These are phyloP conservation scores for Nipponia nippon DNA, from an alignment of 2,113 vertebrate genomes.

Conservation along the genomic window DNA sequence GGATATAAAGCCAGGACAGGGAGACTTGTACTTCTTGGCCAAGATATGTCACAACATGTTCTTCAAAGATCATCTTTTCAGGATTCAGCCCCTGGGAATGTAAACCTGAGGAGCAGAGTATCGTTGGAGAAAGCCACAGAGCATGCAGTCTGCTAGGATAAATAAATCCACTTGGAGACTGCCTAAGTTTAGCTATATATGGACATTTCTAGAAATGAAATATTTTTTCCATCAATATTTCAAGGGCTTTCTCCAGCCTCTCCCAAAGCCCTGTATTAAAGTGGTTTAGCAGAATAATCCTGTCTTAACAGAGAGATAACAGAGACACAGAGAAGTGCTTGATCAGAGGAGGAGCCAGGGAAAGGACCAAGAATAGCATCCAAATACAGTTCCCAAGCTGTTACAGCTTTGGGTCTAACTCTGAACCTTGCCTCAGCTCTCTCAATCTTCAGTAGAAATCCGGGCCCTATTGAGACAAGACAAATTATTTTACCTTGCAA, in stretches of 20 bases:
- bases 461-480: not conserved
- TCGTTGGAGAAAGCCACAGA: not conserved
- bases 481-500: not conserved
- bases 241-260: not conserved
- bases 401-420: not conserved
- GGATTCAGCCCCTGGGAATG: not conserved
- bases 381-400: not conserved
- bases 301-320: not conserved
- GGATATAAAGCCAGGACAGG: not conserved
- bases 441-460: not conserved
- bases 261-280: not conserved
- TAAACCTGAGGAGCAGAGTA: not conserved
- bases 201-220: constrained; percentile 5
- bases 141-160: not conserved
- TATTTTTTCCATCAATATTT: not conserved
- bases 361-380: not conserved
- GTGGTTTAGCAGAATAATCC: not conserved
- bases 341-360: not conserved
- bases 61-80: constrained; percentile 13
- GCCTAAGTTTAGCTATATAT: not conserved
- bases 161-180: not conserved
- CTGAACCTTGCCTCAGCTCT: not conserved
- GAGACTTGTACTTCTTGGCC: not conserved
- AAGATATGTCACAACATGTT: not conserved
- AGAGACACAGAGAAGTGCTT: not conserved